These are phyloP conservation scores for Acheta domesticus DNA, from an alignment of 2,888 invertebrate genomes.

Conservation along the genomic window DNA sequence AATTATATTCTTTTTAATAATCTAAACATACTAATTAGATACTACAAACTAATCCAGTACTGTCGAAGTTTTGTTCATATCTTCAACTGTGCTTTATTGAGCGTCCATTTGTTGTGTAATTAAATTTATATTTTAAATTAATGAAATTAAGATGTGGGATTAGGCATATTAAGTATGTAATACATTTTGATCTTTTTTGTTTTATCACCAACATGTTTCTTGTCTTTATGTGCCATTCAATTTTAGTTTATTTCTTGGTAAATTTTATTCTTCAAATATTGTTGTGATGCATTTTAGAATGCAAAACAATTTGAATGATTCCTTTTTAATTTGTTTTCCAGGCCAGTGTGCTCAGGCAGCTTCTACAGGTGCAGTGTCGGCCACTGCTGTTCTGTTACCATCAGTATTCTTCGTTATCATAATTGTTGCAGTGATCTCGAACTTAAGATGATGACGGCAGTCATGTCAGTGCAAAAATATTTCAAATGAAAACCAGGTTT, in stretches of 20 bases:
- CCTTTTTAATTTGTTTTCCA: constrained; percentile 29
- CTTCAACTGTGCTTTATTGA: too few relatives aligned
- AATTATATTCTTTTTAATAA: too few relatives aligned
- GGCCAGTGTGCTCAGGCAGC: constrained; percentile 40
- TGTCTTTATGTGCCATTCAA: too few relatives aligned
- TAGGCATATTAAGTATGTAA: too few relatives aligned
- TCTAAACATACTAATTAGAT: too few relatives aligned
- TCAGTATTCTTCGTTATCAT: neutral
- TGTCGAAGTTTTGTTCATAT: too few relatives aligned
- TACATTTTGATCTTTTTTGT: too few relatives aligned
- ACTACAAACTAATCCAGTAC: too few relatives aligned
- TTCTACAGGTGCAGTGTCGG: constrained; percentile 29
- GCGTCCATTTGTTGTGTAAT: neutral
- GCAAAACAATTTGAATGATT: too few relatives aligned
- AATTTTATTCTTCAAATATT: neutral
- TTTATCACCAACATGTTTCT: too few relatives aligned
- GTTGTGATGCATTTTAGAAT: neutral
- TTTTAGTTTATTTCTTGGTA: neutral
- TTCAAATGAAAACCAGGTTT: constrained; percentile 1
- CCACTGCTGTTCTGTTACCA: constrained; percentile 27
- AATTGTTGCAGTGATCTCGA: neutral
- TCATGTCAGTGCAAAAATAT: constrained; percentile 5
- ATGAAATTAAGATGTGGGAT: too few relatives aligned
- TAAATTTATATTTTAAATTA: too few relatives aligned
- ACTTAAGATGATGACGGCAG: constrained; percentile 18